phyloP scores from a whole-genome alignment of 2,888 invertebrate genomes.

The Hydrotaea cyrtoneurina region DNA sequence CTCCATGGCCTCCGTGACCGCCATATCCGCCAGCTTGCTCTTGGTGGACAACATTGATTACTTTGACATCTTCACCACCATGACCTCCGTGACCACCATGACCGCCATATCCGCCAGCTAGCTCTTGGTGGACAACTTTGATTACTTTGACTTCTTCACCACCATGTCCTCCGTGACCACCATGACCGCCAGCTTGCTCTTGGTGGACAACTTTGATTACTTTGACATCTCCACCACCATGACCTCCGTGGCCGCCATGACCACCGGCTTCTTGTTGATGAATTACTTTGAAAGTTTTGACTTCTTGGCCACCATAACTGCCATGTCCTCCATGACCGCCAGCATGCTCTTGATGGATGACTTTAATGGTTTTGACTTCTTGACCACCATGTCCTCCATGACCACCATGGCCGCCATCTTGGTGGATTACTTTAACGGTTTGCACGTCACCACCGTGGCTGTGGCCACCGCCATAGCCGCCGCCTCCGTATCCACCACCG shows the following conservation, averaged over 20 bases:
- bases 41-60: constrained; percentile 64
- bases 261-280: constrained; percentile 48
- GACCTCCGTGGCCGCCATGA: constrained; percentile 50
- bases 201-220: constrained; percentile 62
- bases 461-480: not conserved
- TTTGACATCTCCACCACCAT: constrained; percentile 52
- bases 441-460: constrained; percentile 11
- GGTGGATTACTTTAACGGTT: constrained; percentile 47
- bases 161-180: constrained; percentile 24
- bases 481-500: constrained; percentile 23
- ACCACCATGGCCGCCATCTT: constrained; percentile 33
- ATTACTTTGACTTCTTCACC: constrained; percentile 34
- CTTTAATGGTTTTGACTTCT: constrained; percentile 69
- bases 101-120: constrained; percentile 28
- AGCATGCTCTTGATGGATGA: constrained; percentile 62
- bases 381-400: constrained; percentile 19
- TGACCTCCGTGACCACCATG: constrained; percentile 27
- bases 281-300: constrained; percentile 58
- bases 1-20: not conserved
- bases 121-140: constrained; percentile 38
- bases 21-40: constrained; percentile 22
- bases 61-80: constrained; percentile 59
- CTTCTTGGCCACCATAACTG: constrained; percentile 1
- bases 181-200: constrained; percentile 48
- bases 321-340: not conserved